Percentiles rank a stretch among this genome's conserved stretches.
Conservation (phyloP, 1,140 invertebrate genomes). For the Plodia interpunctella region DNA sequence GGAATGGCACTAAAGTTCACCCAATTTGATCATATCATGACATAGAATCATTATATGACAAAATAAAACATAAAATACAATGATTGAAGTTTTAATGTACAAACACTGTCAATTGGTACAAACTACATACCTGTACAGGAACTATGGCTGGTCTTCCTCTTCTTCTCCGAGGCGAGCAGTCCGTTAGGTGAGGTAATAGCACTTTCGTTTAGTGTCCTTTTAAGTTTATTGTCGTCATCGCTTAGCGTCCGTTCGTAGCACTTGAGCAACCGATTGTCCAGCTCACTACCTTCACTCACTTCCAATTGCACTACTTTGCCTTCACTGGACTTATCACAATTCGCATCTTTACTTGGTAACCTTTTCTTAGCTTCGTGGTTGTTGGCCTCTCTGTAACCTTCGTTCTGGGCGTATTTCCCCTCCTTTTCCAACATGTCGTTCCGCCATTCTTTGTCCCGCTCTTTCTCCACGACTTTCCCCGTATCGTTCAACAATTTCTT, state of each 20-base stretch:
- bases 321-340: slow-evolving; percentile 71
- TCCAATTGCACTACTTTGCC: slow-evolving; percentile 56
- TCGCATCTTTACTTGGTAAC: slow-evolving; percentile 58
- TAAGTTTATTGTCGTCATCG: slow-evolving; percentile 58
- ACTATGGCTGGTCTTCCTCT: slow-evolving; percentile 75
- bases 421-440: slow-evolving; percentile 66
- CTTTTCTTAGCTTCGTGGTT: slow-evolving; percentile 66
- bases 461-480: slow-evolving; percentile 47
- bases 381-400: slow-evolving; percentile 72
- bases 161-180: slow-evolving; percentile 74
- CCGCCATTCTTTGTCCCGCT: slow-evolving; percentile 62
- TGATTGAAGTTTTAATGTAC: too few relatives aligned
- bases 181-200: slow-evolving; percentile 67
- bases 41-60: too few relatives aligned
- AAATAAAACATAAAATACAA: too few relatives aligned
- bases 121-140: slow-evolving; percentile 65
- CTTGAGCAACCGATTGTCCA: slow-evolving; percentile 56
- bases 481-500: slow-evolving; percentile 58
- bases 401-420: slow-evolving; percentile 71
- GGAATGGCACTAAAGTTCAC: too few relatives aligned
- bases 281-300: slow-evolving; percentile 60
- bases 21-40: too few relatives aligned
- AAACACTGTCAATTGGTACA: too few relatives aligned
- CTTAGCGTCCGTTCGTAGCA: slow-evolving; percentile 64
- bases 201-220: slow-evolving; percentile 60